Evolutionary conservation across 2,797 vertebrate species (phyloP), one percentile per base, ranked within the genome.

Genomic region (Sebastes alutus): DNA sequence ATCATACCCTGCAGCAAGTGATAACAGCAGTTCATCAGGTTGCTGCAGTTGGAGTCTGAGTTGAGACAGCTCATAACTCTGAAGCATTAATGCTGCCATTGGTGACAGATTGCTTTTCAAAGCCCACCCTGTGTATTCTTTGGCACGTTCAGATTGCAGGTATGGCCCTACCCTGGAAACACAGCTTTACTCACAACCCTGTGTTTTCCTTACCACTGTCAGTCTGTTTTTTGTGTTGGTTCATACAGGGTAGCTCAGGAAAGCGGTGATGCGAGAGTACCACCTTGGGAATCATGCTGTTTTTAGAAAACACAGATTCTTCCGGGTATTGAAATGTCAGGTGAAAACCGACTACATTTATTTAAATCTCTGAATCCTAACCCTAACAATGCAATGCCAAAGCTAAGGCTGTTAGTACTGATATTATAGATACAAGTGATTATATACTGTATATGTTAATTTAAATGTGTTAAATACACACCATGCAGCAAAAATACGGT

Each of bases 111-210:
- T 80, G 77, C 75, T 68, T 87, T 83, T 90, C 32, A 80, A 84
- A 78, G 71, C 67, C 63, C 76, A 79, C 82, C 13, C 9, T 22
- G n/a, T 90, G 88, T 93, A 65, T 89, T 87, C 76, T 91, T 93
- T 93, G 92, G 88, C 92, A 89, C 14, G 18, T 84, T 88, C 23
- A 56, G 33, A 80, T 72, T 65, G 77, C 82, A 92, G 89, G 87
- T 91, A 90, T 42, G 30, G 81, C 81, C 87, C 90, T 75, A 71
- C 93, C 90, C 91, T 91, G 91, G 89, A 93, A 94, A 93, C 82
- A 77, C 8, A 61, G 25, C 55, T 75, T 75, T 66, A 87, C 65
- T 71, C 87, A 69, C 68, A 85, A 59, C 49, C 54, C 64, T 75
- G 55, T 89, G 88, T 92, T 90, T 89, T 89, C 82, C 85, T 87